Percentiles rank a stretch among this genome's conserved stretches.
phyloP scores from a whole-genome alignment of 2,113 vertebrate genomes.

The Natator depressus region DNA sequence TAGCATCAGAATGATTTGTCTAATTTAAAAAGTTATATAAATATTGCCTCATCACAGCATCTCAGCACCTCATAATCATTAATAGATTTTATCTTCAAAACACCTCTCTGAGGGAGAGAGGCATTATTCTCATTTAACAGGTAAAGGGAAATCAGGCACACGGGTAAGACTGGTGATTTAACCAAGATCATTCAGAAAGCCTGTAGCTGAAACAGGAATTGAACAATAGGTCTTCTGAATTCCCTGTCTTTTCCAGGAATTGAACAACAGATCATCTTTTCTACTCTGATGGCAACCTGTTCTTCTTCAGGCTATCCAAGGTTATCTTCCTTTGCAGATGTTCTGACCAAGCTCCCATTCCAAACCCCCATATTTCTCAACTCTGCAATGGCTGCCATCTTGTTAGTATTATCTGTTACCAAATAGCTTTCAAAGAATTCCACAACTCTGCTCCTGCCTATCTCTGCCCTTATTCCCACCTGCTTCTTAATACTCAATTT shows the following conservation, averaged over 20 bases:
- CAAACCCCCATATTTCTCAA: not conserved
- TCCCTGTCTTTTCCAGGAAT: not conserved
- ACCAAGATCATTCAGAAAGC: not conserved
- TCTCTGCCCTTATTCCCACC: not conserved
- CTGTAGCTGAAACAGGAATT: not conserved
- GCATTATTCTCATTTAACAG: not conserved
- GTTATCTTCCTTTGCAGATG: constrained; percentile 62
- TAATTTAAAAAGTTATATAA: not conserved
- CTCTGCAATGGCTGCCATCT: constrained; percentile 29
- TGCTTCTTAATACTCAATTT: not conserved
- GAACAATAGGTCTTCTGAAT: constrained; percentile 29
- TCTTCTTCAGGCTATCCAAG: constrained; percentile 37
- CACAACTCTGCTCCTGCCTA: not conserved
- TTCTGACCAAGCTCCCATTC: constrained; percentile 14
- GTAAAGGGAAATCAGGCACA: constrained; percentile 22
- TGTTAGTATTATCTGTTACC: not conserved
- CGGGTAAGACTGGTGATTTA: constrained; percentile 31
- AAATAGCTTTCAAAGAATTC: not conserved
- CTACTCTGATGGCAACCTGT: constrained; percentile 14
- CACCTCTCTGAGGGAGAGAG: not conserved
- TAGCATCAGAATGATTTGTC: not conserved
- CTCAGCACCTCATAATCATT: not conserved
- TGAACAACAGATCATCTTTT: not conserved
- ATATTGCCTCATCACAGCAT: not conserved
- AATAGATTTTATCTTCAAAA: not conserved